Conservation (phyloP, 2,888 invertebrate species). For the Drosophila mulleri region DNA sequence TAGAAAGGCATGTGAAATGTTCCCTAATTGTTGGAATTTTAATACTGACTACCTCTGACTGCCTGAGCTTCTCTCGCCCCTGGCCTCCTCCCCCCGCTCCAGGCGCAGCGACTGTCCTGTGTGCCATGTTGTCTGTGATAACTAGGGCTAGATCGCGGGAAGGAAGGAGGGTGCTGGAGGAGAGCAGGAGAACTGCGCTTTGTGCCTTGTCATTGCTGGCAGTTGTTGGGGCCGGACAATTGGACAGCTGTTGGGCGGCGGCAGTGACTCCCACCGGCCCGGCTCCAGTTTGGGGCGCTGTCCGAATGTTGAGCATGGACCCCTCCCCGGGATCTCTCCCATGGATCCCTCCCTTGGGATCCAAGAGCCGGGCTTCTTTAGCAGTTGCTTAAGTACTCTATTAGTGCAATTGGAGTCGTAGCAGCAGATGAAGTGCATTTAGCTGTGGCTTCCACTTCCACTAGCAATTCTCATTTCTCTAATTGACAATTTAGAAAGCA, state of each 20-base stretch:
- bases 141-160: no score
- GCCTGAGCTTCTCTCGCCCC: neutral
- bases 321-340: neutral
- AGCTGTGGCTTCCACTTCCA: slow-evolving; percentile 4
- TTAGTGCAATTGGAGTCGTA: slow-evolving; percentile 62
- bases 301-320: slow-evolving; percentile 42
- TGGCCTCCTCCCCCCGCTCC: neutral
- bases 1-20: slow-evolving; percentile 82
- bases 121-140: slow-evolving; percentile 49
- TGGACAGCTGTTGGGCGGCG: neutral
- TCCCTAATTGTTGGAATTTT: slow-evolving; percentile 82
- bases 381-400: slow-evolving; percentile 71
- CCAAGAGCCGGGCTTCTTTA: slow-evolving; percentile 8
- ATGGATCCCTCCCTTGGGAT: slow-evolving; percentile 5
- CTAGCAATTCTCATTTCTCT: slow-evolving; percentile 13
- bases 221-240: slow-evolving; percentile 17
- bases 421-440: slow-evolving; percentile 39
- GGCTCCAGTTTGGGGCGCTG: slow-evolving; percentile 28
- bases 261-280: slow-evolving; percentile 6
- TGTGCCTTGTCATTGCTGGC: slow-evolving; percentile 61
- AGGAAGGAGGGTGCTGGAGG: neutral
- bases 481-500: slow-evolving; percentile 36
- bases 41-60: slow-evolving; percentile 62
- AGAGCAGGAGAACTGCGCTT: slow-evolving; percentile 1
- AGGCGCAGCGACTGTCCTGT: slow-evolving; percentile 2